Base-by-base conservation (phyloP, 2,113 vertebrate genomes). In the Labeo catla region DNA sequence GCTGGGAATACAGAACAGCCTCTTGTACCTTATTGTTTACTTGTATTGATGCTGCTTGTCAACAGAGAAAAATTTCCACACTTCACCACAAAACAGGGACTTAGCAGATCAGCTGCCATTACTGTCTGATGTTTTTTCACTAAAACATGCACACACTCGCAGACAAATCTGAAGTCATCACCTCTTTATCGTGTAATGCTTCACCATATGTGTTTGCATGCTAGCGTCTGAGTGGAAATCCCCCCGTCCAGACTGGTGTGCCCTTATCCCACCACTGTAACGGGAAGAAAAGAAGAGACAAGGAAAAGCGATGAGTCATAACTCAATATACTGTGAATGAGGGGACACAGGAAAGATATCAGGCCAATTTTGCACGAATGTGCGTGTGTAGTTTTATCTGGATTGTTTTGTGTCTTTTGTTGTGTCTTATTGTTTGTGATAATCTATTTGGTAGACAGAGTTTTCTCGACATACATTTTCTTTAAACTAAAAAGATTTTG, bases 301-400 rank as follows among this genome's bases (percentile, higher is more conserved):
- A 80, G 79, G 79, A 81, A 81, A 65, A 49, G n/a, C 39, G 1
- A 66, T 81, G 79, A 81, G 79, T 81, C 79, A 81, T 10, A 81
- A 49, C 59, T 49, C n/a, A 23, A 81, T 66, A 65, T 65, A 81
- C 79, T 15, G 8, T 28, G 79, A 63, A 81, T 81, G 59, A 81
- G 61, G 43, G 45, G 79, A 81, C 59, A 66, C 77, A 80, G 77
- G 57, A 80, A 80, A 16, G n/a, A 34, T 12, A 81, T 47, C 59
- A 65, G 59, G 43, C 59, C 43, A 49, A 6, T 80, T 59, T 15
- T 23, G 45, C 45, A 72, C 11, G 5, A 21, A 59, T 59, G 16
- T 61, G 3, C 4, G 43, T 43, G 34, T 34, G n/a, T 36, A 34
- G 21, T 34, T 49, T 49, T 49, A 16, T 63, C 23, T 47, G 1